phyloP scores from a whole-genome alignment of 2,113 vertebrate species.

The Sinocyclocheilus grahami region DNA sequence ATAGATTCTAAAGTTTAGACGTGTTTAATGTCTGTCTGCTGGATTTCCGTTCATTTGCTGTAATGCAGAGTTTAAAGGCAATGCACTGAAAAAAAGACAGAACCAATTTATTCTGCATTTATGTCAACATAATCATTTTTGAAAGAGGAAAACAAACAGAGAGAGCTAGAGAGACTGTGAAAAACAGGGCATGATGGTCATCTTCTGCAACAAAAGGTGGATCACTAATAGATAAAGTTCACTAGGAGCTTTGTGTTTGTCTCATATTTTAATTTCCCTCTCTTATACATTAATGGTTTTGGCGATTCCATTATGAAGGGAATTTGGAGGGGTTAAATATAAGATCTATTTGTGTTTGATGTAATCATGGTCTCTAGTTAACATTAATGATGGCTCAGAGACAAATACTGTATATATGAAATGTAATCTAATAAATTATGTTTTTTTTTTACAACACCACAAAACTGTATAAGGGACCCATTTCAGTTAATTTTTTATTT shows the following conservation, averaged over 20 bases:
- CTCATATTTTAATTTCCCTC: background rate
- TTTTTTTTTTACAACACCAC: too few relatives aligned
- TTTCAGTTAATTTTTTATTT: background rate
- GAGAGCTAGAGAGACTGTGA: background rate
- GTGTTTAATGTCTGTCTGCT: background rate
- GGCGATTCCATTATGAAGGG: background rate
- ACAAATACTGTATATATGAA: background rate
- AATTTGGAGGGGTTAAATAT: background rate
- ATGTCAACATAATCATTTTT: slow-evolving; percentile 4
- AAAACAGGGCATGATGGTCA: slow-evolving; percentile 9
- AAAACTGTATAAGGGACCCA: background rate
- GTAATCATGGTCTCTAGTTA: background rate
- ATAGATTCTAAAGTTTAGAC: background rate
- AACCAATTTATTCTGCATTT: background rate
- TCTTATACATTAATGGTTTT: slow-evolving; percentile 1
- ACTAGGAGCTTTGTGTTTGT: slow-evolving; percentile 3
- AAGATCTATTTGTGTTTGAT: background rate
- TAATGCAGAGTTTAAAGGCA: slow-evolving; percentile 30
- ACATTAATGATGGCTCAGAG: background rate
- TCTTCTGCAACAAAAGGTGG: slow-evolving; percentile 42
- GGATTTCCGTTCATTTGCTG: background rate
- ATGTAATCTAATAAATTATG: background rate
- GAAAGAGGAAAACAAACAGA: slow-evolving; percentile 18
- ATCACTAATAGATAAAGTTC: slow-evolving; percentile 47
- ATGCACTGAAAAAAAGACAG: background rate